Percentiles rank a stretch among this genome's conserved stretches.
phyloP scores from a whole-genome alignment of 2,888 invertebrate species.

The Pardosa pseudoannulata region DNA sequence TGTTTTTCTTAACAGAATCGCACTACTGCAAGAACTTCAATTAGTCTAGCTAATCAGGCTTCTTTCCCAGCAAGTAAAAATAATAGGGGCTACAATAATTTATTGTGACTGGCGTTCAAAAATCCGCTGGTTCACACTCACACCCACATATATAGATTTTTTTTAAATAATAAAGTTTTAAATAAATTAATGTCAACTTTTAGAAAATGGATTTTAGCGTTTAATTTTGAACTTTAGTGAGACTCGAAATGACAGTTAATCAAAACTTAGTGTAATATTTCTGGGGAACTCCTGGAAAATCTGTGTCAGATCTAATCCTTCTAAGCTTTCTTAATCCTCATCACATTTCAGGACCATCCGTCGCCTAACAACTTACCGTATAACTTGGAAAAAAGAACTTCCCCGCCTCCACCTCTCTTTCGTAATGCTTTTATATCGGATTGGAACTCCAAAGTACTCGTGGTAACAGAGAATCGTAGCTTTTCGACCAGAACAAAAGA shows the following conservation, averaged over 20 bases:
- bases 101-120: no score
- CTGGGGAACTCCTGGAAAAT: not conserved
- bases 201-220: no score
- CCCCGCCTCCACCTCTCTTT: not conserved
- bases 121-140: no score
- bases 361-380: not conserved
- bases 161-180: no score
- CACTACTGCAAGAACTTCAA: no score
- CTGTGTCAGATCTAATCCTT: not conserved
- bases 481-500: not conserved
- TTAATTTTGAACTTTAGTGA: no score
- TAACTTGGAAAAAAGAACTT: not conserved
- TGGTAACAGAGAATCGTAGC: not conserved
- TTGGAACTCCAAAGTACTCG: not conserved
- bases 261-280: not conserved
- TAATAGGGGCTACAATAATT: no score
- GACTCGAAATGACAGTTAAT: not conserved
- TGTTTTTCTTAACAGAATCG: no score
- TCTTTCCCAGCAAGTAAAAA: no score
- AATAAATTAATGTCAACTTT: no score
- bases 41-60: no score
- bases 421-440: conserved; percentile 8
- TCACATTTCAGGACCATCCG: conserved; percentile 11
- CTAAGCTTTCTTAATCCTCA: conserved; percentile 8
- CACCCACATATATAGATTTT: no score